Evolutionary conservation across 2,113 vertebrate genomes (phyloP), one percentile per base, ranked within the genome.

Genomic region (Diphyllodes magnificus): DNA sequence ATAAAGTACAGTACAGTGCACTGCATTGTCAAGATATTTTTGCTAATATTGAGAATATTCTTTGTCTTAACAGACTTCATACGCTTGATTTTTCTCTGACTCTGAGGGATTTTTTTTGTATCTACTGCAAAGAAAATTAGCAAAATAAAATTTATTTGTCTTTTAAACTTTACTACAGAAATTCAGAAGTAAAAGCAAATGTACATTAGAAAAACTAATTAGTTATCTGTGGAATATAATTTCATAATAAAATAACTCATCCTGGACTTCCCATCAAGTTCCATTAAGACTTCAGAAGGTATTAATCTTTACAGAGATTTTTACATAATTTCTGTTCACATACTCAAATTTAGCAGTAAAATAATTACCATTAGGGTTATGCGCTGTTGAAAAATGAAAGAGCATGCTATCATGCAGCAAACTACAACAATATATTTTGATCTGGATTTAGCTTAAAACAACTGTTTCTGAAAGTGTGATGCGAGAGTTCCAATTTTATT

Each of bases 361-460:
- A 37, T 72, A 82, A 81, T 91, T 86, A 53, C 53, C 39, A 85
- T 82, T 81, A 85, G 76, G 40, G 27, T 71, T 54, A 57, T 44
- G 16, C 22, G 37, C 25, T 30, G 33, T 39, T 39, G 7, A 77
- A 51, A 95, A 82, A 82, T 27, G 66, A 57, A 65, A 69, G 20
- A 82, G 10, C 11, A 59, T 78, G 85, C 49, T 65, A 76, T 54
- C 40, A 56, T 72, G 60, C 39, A 92, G 16, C 42, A 77, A 88
- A 45, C 24, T 79, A 75, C 37, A 94, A 54, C 37, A 82, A 25
- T 94, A 92, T 96, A 84, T 96, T 96, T 95, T 95, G 33, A 72
- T 89, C 81, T 53, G 37, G 68, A 83, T 95, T 96, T 85, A 94
- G 40, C 59, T 93, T 95, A 92, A 96, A 97, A 92, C 31, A 95